Conservation (phyloP, 2,888 invertebrate genomes). For the Eumerus sabulonum region DNA sequence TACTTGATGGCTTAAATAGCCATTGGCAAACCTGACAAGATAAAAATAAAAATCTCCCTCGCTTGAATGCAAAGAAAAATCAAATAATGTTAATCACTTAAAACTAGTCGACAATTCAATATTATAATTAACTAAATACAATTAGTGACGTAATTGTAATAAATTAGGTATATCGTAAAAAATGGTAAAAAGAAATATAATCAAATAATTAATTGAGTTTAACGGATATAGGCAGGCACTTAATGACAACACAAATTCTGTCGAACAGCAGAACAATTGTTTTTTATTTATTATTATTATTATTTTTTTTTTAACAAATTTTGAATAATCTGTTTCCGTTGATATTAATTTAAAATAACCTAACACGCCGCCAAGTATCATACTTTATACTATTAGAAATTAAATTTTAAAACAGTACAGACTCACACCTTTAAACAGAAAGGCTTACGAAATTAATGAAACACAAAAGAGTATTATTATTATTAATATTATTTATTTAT, state of each 20-base stretch:
- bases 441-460: slow-evolving; percentile 67
- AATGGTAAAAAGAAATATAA: slow-evolving; percentile 38
- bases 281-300: slow-evolving; percentile 65
- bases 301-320: slow-evolving; percentile 19
- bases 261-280: too few relatives aligned
- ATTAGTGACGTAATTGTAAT: slow-evolving; percentile 70
- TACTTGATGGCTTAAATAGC: slow-evolving; percentile 49
- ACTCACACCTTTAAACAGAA: slow-evolving; percentile 49
- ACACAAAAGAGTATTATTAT: slow-evolving; percentile 68
- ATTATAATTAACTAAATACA: slow-evolving; percentile 55
- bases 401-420: slow-evolving; percentile 16
- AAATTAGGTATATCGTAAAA: slow-evolving; percentile 57
- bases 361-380: slow-evolving; percentile 67
- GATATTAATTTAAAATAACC: too few relatives aligned
- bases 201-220: slow-evolving; percentile 55
- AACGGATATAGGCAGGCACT: slow-evolving; percentile 28
- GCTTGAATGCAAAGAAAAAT: slow-evolving; percentile 22
- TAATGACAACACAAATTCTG: too few relatives aligned
- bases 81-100: slow-evolving; percentile 63
- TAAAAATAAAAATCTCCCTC: slow-evolving; percentile 16
- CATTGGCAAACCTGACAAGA: slow-evolving; percentile 15
- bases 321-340: slow-evolving; percentile 53
- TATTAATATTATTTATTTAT: slow-evolving; percentile 65
- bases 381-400: slow-evolving; percentile 36
- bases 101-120: slow-evolving; percentile 67